These are phyloP conservation scores for Dione juno DNA, from an alignment of 2,888 invertebrate species.

Conservation along the genomic window DNA sequence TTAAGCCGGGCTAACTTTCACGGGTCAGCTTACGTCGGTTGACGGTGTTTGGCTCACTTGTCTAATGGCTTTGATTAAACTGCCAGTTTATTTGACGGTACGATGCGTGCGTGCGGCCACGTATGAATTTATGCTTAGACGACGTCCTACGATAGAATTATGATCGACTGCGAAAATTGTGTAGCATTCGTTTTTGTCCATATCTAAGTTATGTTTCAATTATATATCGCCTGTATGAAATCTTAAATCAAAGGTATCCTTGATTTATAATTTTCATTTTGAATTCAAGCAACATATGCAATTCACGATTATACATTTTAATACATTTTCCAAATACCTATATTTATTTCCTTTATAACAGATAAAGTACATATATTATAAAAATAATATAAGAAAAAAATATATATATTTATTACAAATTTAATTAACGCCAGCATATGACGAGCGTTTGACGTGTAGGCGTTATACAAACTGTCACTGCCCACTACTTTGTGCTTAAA, in stretches of 20 bases:
- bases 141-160: slow-evolving; percentile 73
- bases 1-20: slow-evolving; percentile 55
- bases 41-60: slow-evolving; percentile 80
- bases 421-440: not conserved
- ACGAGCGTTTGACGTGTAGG: slow-evolving; percentile 6
- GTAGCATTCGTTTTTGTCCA: slow-evolving; percentile 22
- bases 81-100: slow-evolving; percentile 83
- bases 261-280: too few species aligned
- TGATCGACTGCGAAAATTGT: slow-evolving; percentile 56
- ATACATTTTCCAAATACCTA: too few species aligned
- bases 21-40: slow-evolving; percentile 62
- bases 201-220: not conserved
- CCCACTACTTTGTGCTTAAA: not conserved
- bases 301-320: too few species aligned
- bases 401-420: too few species aligned
- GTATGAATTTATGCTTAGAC: slow-evolving; percentile 82
- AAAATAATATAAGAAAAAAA: not conserved
- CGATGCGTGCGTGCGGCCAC: slow-evolving; percentile 78
- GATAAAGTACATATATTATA: not conserved
- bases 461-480: slow-evolving; percentile 5
- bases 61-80: slow-evolving; percentile 83
- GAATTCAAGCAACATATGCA: too few species aligned
- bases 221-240: not conserved
- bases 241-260: not conserved
- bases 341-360: too few species aligned